These are phyloP conservation scores for Nerophis lumbriciformis DNA, from an alignment of 2,113 vertebrate genomes.

Conservation along the genomic window DNA sequence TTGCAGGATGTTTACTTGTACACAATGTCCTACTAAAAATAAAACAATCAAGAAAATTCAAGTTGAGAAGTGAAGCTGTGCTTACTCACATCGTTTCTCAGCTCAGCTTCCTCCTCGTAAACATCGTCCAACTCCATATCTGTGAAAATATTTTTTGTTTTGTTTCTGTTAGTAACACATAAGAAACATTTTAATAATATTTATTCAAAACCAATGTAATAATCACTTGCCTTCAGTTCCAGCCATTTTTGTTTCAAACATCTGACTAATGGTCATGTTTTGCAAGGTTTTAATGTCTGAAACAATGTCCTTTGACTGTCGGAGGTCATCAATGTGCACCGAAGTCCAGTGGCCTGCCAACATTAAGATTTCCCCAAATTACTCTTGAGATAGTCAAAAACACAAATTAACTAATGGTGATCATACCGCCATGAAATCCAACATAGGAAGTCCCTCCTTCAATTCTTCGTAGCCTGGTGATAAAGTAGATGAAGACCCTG, in stretches of 20 bases:
- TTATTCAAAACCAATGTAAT: not conserved
- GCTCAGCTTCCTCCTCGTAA: conserved; percentile 27
- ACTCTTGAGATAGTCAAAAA: not conserved
- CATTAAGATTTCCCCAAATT: conserved; percentile 6
- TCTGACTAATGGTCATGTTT: conserved; percentile 82
- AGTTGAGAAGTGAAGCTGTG: not conserved
- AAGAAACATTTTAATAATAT: not conserved
- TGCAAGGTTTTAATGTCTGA: conserved; percentile 83
- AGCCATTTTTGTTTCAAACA: conserved; percentile 70
- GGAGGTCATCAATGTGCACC: conserved; percentile 91
- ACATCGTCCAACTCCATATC: conserved; percentile 63
- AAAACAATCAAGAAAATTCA: no score
- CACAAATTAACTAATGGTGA: not conserved
- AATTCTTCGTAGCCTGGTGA: conserved; percentile 85
- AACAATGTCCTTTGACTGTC: conserved; percentile 79
- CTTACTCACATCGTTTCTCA: conserved; percentile 49
- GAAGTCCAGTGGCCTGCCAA: conserved; percentile 85
- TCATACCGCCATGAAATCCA: conserved; percentile 88
- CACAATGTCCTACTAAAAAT: no score
- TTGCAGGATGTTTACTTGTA: no score
- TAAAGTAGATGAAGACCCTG: conserved; percentile 82
- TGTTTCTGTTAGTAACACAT: not conserved
- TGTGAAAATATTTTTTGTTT: conserved; percentile 26
- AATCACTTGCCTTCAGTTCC: conserved; percentile 52
- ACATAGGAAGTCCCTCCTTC: conserved; percentile 80